Conservation (phyloP, 2,797 vertebrate genomes). For the Cynodonichthys magdalenae region DNA sequence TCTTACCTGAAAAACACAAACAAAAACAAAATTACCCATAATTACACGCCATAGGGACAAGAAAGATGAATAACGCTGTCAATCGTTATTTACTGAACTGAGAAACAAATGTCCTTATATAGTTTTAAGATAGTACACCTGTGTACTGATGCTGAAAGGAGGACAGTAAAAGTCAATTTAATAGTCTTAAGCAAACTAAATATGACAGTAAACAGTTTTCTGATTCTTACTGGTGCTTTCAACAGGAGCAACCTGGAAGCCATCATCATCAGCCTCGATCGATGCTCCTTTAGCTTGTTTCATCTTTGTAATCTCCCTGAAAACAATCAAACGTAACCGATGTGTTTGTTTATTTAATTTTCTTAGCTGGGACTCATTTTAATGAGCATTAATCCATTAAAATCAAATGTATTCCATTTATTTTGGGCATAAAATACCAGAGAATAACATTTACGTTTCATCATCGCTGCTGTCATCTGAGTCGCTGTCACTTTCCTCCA, state of each 20-base stretch:
- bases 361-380: background rate
- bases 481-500: slow-evolving; percentile 68
- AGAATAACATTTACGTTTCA: slow-evolving; percentile 77
- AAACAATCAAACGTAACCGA: background rate
- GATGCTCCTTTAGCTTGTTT: slow-evolving; percentile 41
- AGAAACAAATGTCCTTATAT: background rate
- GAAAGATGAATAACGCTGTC: too few species aligned
- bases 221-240: slow-evolving; percentile 88
- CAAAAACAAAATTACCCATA: background rate
- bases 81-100: background rate
- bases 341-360: background rate
- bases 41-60: background rate
- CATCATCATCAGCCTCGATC: slow-evolving; percentile 36
- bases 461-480: slow-evolving; percentile 84
- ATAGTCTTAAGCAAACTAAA: background rate
- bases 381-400: background rate
- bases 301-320: slow-evolving; percentile 81
- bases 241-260: slow-evolving; percentile 90
- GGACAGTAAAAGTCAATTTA: background rate
- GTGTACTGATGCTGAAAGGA: background rate
- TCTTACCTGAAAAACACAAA: slow-evolving; percentile 77
- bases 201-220: background rate
- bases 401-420: background rate
- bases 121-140: too few species aligned
- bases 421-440: background rate